Conservation (phyloP, 2,888 invertebrate genomes). For the Plusia festucae region DNA sequence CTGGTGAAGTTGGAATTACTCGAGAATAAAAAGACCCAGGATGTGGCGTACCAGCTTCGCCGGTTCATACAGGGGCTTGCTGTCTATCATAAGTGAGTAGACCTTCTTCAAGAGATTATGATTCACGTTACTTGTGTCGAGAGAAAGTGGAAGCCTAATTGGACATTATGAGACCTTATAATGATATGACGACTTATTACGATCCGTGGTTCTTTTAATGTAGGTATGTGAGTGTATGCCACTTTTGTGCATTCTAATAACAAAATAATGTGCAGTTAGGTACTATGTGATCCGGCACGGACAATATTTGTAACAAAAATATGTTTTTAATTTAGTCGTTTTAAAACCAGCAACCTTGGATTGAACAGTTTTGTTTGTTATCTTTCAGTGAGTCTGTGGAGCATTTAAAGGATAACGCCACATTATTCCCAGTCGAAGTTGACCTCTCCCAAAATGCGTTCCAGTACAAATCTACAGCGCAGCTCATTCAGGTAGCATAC, state of each 20-base stretch:
- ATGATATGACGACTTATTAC: too few species aligned
- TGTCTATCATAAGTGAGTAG: slow-evolving; percentile 86
- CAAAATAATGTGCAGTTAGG: too few species aligned
- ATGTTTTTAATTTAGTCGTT: too few species aligned
- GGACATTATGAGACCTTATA: too few species aligned
- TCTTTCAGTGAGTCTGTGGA: slow-evolving; percentile 91
- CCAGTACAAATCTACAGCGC: slow-evolving; percentile 93
- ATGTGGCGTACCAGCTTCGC: slow-evolving; percentile 95
- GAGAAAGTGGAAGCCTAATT: too few species aligned
- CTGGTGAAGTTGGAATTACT: slow-evolving; percentile 98
- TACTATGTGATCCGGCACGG: too few species aligned
- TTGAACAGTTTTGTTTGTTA: too few species aligned
- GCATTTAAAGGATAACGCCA: slow-evolving; percentile 92
- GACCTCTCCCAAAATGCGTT: slow-evolving; percentile 97
- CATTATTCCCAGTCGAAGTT: slow-evolving; percentile 98
- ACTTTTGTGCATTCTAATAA: too few species aligned
- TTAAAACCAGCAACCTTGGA: too few species aligned
- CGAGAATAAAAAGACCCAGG: slow-evolving; percentile 99
- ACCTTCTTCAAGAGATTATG: neutral
- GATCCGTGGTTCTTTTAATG: too few species aligned
- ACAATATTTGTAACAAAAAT: too few species aligned
- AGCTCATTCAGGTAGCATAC: slow-evolving; percentile 77
- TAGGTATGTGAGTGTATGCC: too few species aligned
- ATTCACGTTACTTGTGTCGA: neutral
- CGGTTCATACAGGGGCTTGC: slow-evolving; percentile 96